phyloP scores from a whole-genome alignment of 1,140 invertebrate genomes.

The Amphibalanus amphitrite region DNA sequence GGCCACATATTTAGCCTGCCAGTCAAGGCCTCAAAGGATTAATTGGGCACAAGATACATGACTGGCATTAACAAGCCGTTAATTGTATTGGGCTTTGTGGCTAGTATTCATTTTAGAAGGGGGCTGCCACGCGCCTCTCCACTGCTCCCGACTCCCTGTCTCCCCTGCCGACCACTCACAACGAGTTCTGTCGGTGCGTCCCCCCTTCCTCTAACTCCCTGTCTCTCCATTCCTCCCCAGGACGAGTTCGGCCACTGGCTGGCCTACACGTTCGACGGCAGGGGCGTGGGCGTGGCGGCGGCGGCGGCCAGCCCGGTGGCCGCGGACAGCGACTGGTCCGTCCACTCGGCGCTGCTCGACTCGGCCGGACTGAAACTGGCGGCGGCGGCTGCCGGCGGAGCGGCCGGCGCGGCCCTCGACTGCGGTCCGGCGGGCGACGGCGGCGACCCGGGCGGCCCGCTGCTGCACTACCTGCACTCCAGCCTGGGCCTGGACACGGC shows the following conservation, averaged over 20 bases:
- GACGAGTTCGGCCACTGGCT: conserved; percentile 42
- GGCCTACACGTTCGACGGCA: conserved; percentile 73
- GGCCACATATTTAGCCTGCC: too few species aligned
- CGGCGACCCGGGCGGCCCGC: not conserved
- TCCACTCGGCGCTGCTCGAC: not conserved
- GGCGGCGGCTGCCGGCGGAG: not conserved
- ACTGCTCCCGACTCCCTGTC: too few species aligned
- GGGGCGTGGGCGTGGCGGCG: conserved; percentile 32
- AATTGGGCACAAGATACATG: too few species aligned
- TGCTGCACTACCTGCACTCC: not conserved
- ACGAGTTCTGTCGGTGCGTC: too few species aligned
- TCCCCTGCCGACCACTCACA: too few species aligned
- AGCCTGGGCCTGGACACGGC: not conserved
- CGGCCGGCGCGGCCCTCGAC: not conserved
- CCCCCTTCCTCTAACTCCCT: too few species aligned
- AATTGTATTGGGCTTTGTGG: too few species aligned
- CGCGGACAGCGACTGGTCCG: conserved; percentile 14
- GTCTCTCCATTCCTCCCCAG: not conserved
- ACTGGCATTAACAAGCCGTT: too few species aligned
- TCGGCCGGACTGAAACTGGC: conserved; percentile 7
- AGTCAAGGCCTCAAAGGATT: too few species aligned
- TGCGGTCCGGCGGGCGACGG: not conserved
- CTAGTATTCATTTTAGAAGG: too few species aligned
- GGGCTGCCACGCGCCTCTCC: too few species aligned
- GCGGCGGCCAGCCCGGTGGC: conserved; percentile 31